Evolutionary conservation across 1,140 invertebrate genomes (phyloP).

Genomic region (Eupeodes corollae): DNA sequence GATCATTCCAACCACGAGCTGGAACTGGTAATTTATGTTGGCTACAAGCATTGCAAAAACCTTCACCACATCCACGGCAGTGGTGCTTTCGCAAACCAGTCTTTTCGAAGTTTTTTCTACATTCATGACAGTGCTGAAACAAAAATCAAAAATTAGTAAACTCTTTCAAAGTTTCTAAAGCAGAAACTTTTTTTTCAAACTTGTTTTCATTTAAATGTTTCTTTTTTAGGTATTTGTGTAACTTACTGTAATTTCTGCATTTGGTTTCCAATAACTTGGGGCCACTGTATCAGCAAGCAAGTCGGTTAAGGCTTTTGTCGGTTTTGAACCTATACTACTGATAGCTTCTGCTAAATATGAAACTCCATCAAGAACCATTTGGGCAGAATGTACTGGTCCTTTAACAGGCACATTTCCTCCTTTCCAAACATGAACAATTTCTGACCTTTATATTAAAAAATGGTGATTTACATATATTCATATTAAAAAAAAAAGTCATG

Average conservation of each 20-base stretch:
- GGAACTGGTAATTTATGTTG: slow-evolving; percentile 50
- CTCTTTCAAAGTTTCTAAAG: too few species aligned
- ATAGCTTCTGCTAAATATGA: slow-evolving; percentile 60
- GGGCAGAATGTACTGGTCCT: slow-evolving; percentile 54
- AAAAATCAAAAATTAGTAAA: too few species aligned
- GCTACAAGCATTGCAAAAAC: slow-evolving; percentile 57
- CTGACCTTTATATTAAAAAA: slow-evolving; percentile 34
- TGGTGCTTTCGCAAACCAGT: slow-evolving; percentile 57
- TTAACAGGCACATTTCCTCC: slow-evolving; percentile 42
- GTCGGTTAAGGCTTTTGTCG: slow-evolving; percentile 53
- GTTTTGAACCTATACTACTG: slow-evolving; percentile 53
- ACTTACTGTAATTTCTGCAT: slow-evolving; percentile 57
- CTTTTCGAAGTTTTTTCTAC: slow-evolving; percentile 43
- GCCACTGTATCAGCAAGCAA: slow-evolving; percentile 67
- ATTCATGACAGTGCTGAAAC: slow-evolving; percentile 51
- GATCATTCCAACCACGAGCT: slow-evolving; percentile 49
- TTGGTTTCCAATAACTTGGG: slow-evolving; percentile 71
- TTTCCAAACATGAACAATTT: slow-evolving; percentile 73
- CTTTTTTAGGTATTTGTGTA: too few species aligned
- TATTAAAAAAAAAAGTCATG: slow-evolving; percentile 5
- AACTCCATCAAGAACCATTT: slow-evolving; percentile 64
- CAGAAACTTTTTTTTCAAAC: too few species aligned
- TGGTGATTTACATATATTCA: neutral
- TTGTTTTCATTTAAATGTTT: too few species aligned
- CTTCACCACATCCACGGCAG: slow-evolving; percentile 64